phyloP scores from a whole-genome alignment of 2,797 vertebrate genomes.

The Hemitrygon akajei region DNA sequence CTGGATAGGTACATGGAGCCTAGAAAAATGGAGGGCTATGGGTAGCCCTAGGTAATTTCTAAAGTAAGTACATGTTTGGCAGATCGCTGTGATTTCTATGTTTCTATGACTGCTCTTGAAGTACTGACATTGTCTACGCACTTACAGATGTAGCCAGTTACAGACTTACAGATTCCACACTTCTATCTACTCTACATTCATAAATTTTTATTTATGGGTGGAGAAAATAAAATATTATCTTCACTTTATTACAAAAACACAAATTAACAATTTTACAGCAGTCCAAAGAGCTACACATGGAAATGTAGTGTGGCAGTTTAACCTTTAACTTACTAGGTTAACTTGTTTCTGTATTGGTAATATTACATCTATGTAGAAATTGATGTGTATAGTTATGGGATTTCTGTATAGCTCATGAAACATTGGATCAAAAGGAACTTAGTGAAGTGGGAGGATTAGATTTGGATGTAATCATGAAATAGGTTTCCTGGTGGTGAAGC shows the following conservation, averaged over 20 bases:
- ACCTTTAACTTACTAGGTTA: neutral
- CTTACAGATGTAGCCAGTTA: too few relatives aligned
- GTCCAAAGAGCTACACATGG: neutral
- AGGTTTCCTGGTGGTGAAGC: neutral
- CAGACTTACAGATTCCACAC: neutral
- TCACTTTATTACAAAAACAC: neutral
- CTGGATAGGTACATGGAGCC: too few relatives aligned
- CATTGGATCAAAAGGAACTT: neutral
- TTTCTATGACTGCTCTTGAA: too few relatives aligned
- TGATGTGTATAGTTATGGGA: neutral
- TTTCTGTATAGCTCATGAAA: neutral
- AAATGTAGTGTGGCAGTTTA: neutral
- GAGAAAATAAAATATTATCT: neutral
- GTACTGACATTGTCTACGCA: too few relatives aligned
- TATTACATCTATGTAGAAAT: neutral
- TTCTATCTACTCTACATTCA: neutral
- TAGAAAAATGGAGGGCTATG: too few relatives aligned
- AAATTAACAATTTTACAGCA: neutral
- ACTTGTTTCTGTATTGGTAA: neutral
- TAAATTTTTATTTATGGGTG: neutral
- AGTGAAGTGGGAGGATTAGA: neutral
- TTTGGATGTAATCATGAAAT: neutral
- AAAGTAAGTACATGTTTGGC: too few relatives aligned
- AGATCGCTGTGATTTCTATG: too few relatives aligned
- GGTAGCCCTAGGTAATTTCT: too few relatives aligned